Base-by-base conservation (phyloP, 1,140 invertebrate genomes). In the Cyphomyrmex costatus region DNA sequence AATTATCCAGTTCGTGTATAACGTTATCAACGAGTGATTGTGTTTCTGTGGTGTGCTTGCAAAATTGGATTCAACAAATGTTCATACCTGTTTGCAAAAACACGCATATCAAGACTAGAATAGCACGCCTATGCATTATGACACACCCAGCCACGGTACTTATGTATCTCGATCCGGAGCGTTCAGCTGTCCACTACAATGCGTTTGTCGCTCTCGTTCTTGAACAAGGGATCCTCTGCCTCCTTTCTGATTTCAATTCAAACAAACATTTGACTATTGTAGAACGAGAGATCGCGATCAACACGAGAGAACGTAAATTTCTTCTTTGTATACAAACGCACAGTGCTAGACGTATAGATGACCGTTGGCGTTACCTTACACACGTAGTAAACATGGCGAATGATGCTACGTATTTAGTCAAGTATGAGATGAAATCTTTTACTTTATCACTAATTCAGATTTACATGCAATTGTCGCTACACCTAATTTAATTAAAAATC, bases 71-170 rank as follows among this genome's bases (percentile, higher is more conserved):
- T 63, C 5, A 30, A 33, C 2, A 19, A 61, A 16, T 65, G 2
- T 68, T 6, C 68, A 90, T 89, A 93, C 92, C 92, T 91, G 85
- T 76, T 58, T 92, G 86, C 21, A 93, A 33, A 56, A 91, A 71
- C 19, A 66, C 66, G 33, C 90, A 63, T 49, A 73, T 58, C 65
- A 92, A 53, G 77, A 85, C 51, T 66, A 85, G 46, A 66, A 66
- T 68, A 68, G 36, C 88, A 85, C 85, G 86, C 36, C 36, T 42
- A 42, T 42, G 36, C 92, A 93, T 93, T 63, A 66, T 90, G 92
- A 93, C 92, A 91, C 91, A 91, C 91, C 90, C 89, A 85, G 63
- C 42, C 42, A 61, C 46, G 14, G 33, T 61, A 68, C 19, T 61
- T 3, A 16, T 63, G 73, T n/a, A n/a, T 56, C 61, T n/a, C 53